A percentile compares a stretch with the other conserved stretches of the same genome.
These are phyloP conservation scores for Drosophila borealis DNA, from an alignment of 2,888 invertebrate species.

Conservation along the genomic window DNA sequence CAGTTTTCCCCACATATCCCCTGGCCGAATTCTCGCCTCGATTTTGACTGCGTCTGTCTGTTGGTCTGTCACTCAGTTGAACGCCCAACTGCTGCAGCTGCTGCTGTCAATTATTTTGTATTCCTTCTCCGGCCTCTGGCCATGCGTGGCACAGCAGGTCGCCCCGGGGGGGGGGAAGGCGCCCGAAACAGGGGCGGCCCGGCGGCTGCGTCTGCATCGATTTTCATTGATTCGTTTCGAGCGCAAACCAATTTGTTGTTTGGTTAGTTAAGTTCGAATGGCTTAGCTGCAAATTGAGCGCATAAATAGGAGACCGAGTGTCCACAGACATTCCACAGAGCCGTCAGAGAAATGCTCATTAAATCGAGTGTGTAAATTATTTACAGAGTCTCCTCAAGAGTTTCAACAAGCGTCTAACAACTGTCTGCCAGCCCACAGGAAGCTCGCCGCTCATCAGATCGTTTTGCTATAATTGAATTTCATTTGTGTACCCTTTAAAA, in stretches of 20 bases:
- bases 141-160: slow-evolving; percentile 54
- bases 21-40: slow-evolving; percentile 14
- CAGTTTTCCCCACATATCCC: background rate
- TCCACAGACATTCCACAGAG: slow-evolving; percentile 13
- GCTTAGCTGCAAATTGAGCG: slow-evolving; percentile 66
- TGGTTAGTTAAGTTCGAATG: slow-evolving; percentile 56
- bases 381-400: slow-evolving; percentile 16
- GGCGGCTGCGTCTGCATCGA: slow-evolving; percentile 45
- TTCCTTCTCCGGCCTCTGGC: slow-evolving; percentile 31
- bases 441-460: background rate
- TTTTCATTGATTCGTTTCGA: slow-evolving; percentile 59
- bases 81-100: slow-evolving; percentile 44
- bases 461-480: slow-evolving; percentile 6
- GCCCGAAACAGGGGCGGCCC: background rate
- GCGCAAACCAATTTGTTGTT: slow-evolving; percentile 68
- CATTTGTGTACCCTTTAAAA: background rate
- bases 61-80: slow-evolving; percentile 66
- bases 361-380: slow-evolving; percentile 44
- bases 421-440: background rate
- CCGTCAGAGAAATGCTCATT: slow-evolving; percentile 30
- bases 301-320: slow-evolving; percentile 43
- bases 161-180: background rate
- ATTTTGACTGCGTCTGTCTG: slow-evolving; percentile 68
- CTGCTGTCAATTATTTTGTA: slow-evolving; percentile 73
- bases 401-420: slow-evolving; percentile 6